A percentile compares a stretch with the other conserved stretches of the same genome.
These are phyloP conservation scores for Tupaia tana DNA, from an alignment of 2,113 vertebrate species.

Conservation along the genomic window DNA sequence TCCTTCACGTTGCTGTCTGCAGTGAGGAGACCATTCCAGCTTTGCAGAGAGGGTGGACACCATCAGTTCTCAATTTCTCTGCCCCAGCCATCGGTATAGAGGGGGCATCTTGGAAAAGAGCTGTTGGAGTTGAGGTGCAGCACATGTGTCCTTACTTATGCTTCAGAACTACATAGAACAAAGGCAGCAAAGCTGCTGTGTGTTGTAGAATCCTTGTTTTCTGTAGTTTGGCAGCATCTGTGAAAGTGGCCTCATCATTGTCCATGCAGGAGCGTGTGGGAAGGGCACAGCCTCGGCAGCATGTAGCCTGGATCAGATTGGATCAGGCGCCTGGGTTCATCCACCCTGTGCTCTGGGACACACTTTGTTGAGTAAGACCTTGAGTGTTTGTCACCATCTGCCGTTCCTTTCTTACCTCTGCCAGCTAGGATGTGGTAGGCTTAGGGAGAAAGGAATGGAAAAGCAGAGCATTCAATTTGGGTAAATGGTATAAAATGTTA, in stretches of 20 bases:
- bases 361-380: not conserved
- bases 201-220: not conserved
- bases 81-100: not conserved
- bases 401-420: not conserved
- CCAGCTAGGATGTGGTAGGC: not conserved
- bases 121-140: not conserved
- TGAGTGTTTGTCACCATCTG: constrained; percentile 49
- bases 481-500: too few species aligned
- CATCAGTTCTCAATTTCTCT: not conserved
- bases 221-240: not conserved
- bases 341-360: rapidly evolving
- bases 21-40: not conserved
- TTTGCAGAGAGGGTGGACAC: not conserved
- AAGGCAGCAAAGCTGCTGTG: not conserved
- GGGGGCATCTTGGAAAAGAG: not conserved
- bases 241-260: constrained; percentile 26
- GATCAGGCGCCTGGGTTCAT: not conserved
- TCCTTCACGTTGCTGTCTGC: not conserved
- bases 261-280: not conserved
- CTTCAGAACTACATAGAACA: rapidly evolving
- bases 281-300: not conserved
- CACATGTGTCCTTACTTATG: not conserved
- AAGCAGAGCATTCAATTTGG: not conserved
- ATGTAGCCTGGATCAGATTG: not conserved
- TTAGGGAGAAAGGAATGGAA: not conserved